Conservation (phyloP, 2,113 vertebrate species). For the Aphelocoma coerulescens region DNA sequence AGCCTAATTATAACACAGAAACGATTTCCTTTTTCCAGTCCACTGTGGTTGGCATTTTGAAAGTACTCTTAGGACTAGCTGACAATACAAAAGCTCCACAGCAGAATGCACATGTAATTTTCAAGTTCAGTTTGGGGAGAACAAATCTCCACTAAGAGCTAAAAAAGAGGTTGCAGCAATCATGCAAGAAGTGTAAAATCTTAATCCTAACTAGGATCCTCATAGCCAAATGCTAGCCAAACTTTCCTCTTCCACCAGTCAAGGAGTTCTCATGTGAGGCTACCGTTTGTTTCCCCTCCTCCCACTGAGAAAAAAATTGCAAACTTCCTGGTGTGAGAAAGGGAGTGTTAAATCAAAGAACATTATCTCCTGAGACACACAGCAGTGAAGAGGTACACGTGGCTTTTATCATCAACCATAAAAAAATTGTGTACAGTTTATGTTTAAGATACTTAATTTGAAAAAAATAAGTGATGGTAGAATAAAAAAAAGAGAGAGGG, state of each 20-base stretch:
- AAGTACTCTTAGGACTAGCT: neutral
- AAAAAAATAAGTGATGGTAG: neutral
- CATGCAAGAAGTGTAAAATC: neutral
- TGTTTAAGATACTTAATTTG: neutral
- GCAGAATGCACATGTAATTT: neutral
- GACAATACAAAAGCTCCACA: neutral
- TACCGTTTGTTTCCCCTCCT: neutral
- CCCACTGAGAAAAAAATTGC: neutral
- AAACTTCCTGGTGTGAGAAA: neutral
- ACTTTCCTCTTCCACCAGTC: neutral
- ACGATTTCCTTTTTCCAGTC: neutral
- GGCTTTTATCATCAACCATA: neutral
- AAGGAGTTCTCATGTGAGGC: neutral
- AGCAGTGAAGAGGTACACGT: neutral
- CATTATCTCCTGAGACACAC: neutral
- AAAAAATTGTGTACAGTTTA: accelerated
- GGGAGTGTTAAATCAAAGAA: neutral
- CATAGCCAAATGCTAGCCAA: neutral
- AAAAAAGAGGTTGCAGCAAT: neutral
- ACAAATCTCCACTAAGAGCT: neutral
- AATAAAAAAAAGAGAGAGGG: neutral
- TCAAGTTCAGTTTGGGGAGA: neutral
- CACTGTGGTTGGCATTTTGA: neutral
- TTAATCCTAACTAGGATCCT: neutral
- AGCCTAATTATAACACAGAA: neutral